phyloP scores from a whole-genome alignment of 2,797 vertebrate species.

The Xenops minutus region DNA sequence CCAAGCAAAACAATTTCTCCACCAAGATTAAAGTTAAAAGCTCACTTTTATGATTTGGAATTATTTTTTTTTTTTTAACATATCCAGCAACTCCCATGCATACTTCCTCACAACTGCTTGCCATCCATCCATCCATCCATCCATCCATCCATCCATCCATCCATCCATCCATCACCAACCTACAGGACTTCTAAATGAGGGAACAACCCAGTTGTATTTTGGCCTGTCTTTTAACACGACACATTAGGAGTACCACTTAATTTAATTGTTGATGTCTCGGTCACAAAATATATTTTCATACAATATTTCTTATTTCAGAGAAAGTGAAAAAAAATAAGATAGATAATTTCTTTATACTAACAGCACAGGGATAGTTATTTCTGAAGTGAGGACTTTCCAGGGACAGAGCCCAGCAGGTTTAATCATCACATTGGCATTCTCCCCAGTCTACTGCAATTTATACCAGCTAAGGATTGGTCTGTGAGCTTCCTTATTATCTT shows the following conservation, averaged over 20 bases:
- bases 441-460: not conserved
- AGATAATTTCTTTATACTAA: not conserved
- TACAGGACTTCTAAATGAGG: not conserved
- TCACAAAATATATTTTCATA: not conserved
- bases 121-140: no score
- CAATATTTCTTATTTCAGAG: not conserved
- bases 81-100: not conserved
- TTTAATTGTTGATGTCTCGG: not conserved
- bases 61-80: not conserved
- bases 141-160: no score
- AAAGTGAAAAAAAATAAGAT: not conserved
- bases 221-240: not conserved
- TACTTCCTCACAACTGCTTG: not conserved
- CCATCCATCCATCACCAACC: no score
- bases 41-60: not conserved
- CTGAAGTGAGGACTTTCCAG: not conserved
- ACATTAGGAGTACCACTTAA: not conserved
- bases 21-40: not conserved
- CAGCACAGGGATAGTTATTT: not conserved
- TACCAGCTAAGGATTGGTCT: not conserved
- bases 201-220: not conserved
- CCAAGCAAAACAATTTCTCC: not conserved
- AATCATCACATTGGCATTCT: not conserved
- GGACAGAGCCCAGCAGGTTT: not conserved
- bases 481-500: not conserved